Conservation (phyloP, 1,140 invertebrate species). For the Battus philenor region DNA sequence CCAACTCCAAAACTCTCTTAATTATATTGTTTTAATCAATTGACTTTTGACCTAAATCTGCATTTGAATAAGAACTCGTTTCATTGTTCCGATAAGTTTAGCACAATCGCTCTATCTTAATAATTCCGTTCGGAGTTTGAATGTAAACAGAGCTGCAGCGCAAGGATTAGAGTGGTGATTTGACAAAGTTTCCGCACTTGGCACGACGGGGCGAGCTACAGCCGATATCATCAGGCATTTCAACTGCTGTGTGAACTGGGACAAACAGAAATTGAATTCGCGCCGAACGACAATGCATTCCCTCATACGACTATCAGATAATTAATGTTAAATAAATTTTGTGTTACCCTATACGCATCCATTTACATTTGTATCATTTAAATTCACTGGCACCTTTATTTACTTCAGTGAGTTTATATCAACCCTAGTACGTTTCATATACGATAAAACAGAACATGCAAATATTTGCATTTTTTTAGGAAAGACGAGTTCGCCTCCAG, state of each 20-base stretch:
- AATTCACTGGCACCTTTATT: too few relatives aligned
- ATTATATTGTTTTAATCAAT: conserved; percentile 64
- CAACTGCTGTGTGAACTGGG: conserved; percentile 21
- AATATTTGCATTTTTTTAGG: too few relatives aligned
- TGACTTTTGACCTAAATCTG: conserved; percentile 65
- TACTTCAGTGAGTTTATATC: too few relatives aligned
- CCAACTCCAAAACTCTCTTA: conserved; percentile 49
- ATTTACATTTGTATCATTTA: too few relatives aligned
- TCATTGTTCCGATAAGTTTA: conserved; percentile 54
- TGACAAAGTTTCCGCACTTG: conserved; percentile 54
- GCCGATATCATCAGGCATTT: conserved; percentile 33
- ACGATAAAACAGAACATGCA: too few relatives aligned
- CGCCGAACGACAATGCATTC: conserved; percentile 17
- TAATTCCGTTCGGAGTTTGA: conserved; percentile 60
- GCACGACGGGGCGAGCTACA: conserved; percentile 20
- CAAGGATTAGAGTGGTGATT: conserved; percentile 55
- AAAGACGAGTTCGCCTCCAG: too few relatives aligned
- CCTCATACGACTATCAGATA: too few relatives aligned
- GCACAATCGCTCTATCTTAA: conserved; percentile 65
- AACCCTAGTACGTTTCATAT: too few relatives aligned
- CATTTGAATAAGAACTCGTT: conserved; percentile 56
- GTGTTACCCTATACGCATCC: too few relatives aligned
- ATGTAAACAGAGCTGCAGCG: conserved; percentile 58
- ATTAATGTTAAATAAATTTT: too few relatives aligned
- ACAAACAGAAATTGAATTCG: conserved; percentile 22